Percentiles rank a stretch among this genome's conserved stretches.
Evolutionary conservation across 1,140 invertebrate species (phyloP).

Genomic region (Drosophila bocqueti): DNA sequence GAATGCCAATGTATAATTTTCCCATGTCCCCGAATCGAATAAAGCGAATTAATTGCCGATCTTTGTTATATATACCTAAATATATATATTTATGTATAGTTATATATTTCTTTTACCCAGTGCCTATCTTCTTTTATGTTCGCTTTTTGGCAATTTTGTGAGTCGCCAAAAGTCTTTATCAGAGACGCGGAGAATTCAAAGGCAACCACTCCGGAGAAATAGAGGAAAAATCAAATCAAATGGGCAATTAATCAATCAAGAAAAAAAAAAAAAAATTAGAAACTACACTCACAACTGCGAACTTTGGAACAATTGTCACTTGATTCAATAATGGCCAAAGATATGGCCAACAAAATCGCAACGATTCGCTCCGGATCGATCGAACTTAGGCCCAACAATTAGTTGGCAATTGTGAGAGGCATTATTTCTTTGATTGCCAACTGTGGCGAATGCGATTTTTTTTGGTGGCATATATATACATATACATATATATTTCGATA

Average conservation of each 20-base stretch:
- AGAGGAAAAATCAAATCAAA: slow-evolving; percentile 58
- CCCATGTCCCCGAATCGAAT: slow-evolving; percentile 38
- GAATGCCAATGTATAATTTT: slow-evolving; percentile 37
- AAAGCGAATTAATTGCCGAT: slow-evolving; percentile 54
- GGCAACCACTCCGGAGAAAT: slow-evolving; percentile 42
- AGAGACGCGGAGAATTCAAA: slow-evolving; percentile 48
- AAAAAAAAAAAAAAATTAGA: slow-evolving; percentile 18
- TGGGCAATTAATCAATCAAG: slow-evolving; percentile 78
- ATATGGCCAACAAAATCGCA: slow-evolving; percentile 37
- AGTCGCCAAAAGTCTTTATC: slow-evolving; percentile 35
- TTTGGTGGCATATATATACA: slow-evolving; percentile 4
- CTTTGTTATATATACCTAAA: slow-evolving; percentile 32
- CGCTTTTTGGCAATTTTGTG: slow-evolving; percentile 22
- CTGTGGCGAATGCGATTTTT: slow-evolving; percentile 62
- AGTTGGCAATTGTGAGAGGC: slow-evolving; percentile 51
- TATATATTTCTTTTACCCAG: slow-evolving; percentile 21
- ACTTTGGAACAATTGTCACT: slow-evolving; percentile 68
- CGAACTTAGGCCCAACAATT: slow-evolving; percentile 51
- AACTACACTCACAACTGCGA: slow-evolving; percentile 40
- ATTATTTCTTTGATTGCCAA: slow-evolving; percentile 58
- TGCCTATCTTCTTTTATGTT: slow-evolving; percentile 11
- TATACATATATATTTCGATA: neutral
- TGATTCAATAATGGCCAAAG: slow-evolving; percentile 58
- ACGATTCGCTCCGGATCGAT: slow-evolving; percentile 48
- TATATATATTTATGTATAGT: neutral